These are phyloP conservation scores for Ectropis crepuscularia DNA, from an alignment of 2,888 invertebrate species.

Conservation along the genomic window DNA sequence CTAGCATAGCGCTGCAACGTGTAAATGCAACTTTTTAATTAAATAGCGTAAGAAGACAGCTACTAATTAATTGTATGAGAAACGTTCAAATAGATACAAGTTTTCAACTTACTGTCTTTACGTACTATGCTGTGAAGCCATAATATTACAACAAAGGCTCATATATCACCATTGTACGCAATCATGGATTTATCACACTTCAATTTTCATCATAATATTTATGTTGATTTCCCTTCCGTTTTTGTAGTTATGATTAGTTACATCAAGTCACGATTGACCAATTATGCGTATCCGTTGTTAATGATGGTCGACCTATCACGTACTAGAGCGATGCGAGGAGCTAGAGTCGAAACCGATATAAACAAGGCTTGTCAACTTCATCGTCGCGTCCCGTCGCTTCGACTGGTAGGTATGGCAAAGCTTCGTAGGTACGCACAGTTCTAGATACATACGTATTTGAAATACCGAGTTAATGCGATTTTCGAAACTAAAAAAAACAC, in stretches of 20 bases:
- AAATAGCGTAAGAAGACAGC: too few species aligned
- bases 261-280: constrained; percentile 39
- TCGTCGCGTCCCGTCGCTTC: too few species aligned
- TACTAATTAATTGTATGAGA: too few species aligned
- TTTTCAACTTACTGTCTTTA: neutral
- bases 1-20: too few species aligned
- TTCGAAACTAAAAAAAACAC: too few species aligned
- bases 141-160: constrained; percentile 17
- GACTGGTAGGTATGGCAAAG: too few species aligned
- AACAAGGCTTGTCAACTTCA: neutral
- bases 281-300: constrained; percentile 38
- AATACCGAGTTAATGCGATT: too few species aligned
- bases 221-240: constrained; percentile 35
- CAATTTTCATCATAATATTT: constrained; percentile 30
- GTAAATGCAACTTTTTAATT: too few species aligned
- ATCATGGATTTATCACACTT: constrained; percentile 23
- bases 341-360: neutral
- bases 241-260: constrained; percentile 38
- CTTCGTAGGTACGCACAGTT: too few species aligned
- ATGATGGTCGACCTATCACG: constrained; percentile 59
- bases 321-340: constrained; percentile 40
- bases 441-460: too few species aligned
- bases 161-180: constrained; percentile 11
- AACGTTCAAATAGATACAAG: neutral
- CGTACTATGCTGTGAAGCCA: constrained; percentile 1